phyloP scores from a whole-genome alignment of 2,113 vertebrate species.

The Bufo bufo region DNA sequence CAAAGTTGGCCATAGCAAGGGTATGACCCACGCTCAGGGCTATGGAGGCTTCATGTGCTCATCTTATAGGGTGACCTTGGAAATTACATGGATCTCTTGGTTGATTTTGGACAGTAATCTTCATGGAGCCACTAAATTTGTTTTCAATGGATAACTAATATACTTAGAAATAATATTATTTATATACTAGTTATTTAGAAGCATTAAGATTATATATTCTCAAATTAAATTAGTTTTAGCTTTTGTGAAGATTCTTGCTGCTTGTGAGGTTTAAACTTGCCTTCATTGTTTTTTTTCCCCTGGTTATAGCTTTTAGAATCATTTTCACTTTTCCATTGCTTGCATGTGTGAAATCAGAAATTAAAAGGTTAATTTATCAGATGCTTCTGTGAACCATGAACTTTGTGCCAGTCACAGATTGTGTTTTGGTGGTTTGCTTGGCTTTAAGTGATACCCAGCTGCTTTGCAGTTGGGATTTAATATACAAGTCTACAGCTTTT shows the following conservation, averaged over 20 bases:
- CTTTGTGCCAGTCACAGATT: conserved; percentile 13
- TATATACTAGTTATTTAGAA: too few species aligned
- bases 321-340: background rate
- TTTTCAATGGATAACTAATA: too few species aligned
- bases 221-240: too few species aligned
- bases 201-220: too few species aligned
- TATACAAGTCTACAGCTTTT: background rate
- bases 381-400: conserved; percentile 1
- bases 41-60: too few species aligned
- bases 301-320: background rate
- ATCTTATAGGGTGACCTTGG: too few species aligned
- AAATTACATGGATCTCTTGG: too few species aligned
- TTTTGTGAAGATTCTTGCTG: background rate
- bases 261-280: background rate
- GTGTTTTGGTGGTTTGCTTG: conserved; percentile 16
- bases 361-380: background rate
- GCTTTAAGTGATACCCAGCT: background rate
- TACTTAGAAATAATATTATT: too few species aligned
- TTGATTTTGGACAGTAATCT: too few species aligned
- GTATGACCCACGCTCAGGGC: too few species aligned
- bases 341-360: background rate
- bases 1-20: too few species aligned
- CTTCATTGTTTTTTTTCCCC: background rate
- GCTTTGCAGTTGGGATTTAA: conserved; percentile 6
- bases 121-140: too few species aligned